Evolutionary conservation across 2,888 invertebrate species (phyloP).

Genomic region (Cacoxenus indagator): DNA sequence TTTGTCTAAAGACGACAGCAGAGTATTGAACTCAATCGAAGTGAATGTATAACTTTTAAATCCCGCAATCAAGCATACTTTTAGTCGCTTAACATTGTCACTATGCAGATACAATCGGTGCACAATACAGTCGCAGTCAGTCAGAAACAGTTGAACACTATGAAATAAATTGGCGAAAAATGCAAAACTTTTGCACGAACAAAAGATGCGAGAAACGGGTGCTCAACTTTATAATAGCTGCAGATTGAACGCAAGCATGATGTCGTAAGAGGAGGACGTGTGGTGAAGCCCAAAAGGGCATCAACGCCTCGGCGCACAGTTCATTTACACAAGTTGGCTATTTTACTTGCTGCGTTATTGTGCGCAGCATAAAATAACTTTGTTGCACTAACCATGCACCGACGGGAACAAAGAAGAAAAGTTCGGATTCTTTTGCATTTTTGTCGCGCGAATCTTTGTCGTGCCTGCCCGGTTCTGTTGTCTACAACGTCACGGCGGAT

Average conservation of each 20-base stretch:
- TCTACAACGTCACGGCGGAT: not conserved
- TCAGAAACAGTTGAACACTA: constrained; percentile 25
- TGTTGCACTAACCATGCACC: not conserved
- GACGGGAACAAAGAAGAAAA: constrained; percentile 2
- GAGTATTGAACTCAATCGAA: constrained; percentile 31
- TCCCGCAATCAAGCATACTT: constrained; percentile 42
- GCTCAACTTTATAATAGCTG: constrained; percentile 23
- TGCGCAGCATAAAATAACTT: not conserved
- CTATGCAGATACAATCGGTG: constrained; percentile 44
- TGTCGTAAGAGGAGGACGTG: not conserved
- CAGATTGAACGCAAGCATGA: not conserved
- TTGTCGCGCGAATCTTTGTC: not conserved
- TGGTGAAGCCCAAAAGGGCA: not conserved
- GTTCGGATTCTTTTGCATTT: constrained; percentile 29
- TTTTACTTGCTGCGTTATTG: constrained; percentile 10
- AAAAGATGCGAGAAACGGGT: constrained; percentile 17
- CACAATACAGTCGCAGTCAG: not conserved
- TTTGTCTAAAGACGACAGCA: constrained; percentile 43
- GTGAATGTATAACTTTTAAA: constrained; percentile 35
- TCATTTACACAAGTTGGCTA: constrained; percentile 16
- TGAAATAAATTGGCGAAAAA: constrained; percentile 45
- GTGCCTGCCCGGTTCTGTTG: not conserved
- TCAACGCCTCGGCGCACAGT: not conserved
- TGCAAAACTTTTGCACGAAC: constrained; percentile 41
- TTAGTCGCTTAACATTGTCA: constrained; percentile 41